Evolutionary conservation across 2,797 vertebrate species (phyloP).

Genomic region (Strix occidentalis): DNA sequence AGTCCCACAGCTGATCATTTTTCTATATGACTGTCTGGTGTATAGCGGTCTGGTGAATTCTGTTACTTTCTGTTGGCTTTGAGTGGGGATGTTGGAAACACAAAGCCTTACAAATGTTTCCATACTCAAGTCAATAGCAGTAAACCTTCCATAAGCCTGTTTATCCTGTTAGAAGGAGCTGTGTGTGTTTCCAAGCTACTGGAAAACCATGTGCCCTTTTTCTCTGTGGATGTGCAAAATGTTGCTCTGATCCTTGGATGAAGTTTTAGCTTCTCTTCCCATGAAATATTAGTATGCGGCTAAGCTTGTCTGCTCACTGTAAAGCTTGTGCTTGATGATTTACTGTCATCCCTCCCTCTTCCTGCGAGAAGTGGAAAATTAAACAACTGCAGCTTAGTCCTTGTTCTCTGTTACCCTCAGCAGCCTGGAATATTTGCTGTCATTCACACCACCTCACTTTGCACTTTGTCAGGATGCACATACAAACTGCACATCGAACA

Average conservation of each 20-base stretch:
- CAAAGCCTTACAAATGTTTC: background rate
- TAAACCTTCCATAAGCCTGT: background rate
- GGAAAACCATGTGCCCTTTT: background rate
- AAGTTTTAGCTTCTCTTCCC: background rate
- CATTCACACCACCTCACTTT: background rate
- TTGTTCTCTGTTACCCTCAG: background rate
- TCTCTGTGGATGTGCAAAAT: background rate
- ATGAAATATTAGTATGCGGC: background rate
- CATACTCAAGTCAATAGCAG: background rate
- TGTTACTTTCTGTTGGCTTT: background rate
- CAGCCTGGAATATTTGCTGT: background rate
- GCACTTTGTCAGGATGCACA: background rate
- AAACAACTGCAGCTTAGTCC: background rate
- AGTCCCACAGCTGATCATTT: background rate
- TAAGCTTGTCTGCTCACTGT: background rate
- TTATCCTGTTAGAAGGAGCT: background rate
- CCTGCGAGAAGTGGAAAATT: background rate
- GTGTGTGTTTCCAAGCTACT: background rate
- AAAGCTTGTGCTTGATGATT: background rate
- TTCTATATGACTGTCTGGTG: background rate
- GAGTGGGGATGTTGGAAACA: background rate
- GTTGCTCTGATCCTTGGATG: background rate
- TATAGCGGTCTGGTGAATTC: background rate
- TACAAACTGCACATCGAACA: background rate
- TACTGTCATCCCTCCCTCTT: background rate